Percentiles rank a stretch among this genome's conserved stretches.
Conservation (phyloP, 1,140 invertebrate genomes). For the Pseudomyrmex pallidus region DNA sequence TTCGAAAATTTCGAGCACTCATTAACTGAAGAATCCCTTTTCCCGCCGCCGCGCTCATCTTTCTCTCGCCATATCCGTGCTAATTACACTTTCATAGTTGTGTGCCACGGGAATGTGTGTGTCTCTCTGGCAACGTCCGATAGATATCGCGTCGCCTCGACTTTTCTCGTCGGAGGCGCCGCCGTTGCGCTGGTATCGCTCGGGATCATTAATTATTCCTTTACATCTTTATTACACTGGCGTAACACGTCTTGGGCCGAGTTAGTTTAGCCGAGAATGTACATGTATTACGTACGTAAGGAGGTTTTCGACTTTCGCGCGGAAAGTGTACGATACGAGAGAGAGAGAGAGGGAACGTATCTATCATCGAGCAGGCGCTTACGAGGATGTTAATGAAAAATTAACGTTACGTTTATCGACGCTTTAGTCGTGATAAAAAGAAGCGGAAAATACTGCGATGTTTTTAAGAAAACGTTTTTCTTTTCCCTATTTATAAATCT, state of each 20-base stretch:
- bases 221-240: constrained; percentile 57
- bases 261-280: constrained; percentile 8
- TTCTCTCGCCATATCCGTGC: constrained; percentile 26
- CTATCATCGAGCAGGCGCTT: not conserved
- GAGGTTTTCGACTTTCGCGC: not conserved
- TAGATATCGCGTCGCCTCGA: constrained; percentile 31
- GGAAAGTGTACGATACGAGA: too few species aligned
- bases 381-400: constrained; percentile 18
- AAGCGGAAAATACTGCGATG: too few species aligned
- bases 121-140: constrained; percentile 28
- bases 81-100: constrained; percentile 77
- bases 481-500: too few species aligned
- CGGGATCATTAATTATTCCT: constrained; percentile 70
- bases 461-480: too few species aligned
- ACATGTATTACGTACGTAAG: constrained; percentile 41
- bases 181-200: not conserved
- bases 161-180: constrained; percentile 41
- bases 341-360: too few species aligned
- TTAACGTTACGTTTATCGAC: not conserved
- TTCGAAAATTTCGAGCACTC: constrained; percentile 74
- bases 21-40: constrained; percentile 64
- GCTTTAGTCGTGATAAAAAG: not conserved
- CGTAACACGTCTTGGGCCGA: constrained; percentile 37
- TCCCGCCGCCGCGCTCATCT: not conserved
- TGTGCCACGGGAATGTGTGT: constrained; percentile 29